phyloP scores from a whole-genome alignment of 2,113 vertebrate species.

The Bothrops jararaca region DNA sequence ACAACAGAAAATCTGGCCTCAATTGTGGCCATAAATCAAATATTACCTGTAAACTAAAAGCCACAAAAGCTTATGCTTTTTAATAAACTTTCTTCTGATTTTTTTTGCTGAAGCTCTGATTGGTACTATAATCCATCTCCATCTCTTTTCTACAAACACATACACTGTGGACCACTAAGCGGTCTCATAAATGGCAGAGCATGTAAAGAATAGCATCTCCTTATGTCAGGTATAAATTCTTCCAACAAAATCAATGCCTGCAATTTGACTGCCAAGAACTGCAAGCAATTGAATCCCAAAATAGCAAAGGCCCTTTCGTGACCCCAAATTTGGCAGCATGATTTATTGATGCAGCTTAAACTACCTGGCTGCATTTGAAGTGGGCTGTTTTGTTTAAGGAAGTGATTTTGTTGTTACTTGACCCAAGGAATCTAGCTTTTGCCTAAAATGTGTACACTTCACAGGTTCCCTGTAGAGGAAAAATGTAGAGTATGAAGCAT shows the following conservation, averaged over 20 bases:
- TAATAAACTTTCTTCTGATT: not conserved
- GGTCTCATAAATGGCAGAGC: not conserved
- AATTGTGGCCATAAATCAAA: not conserved
- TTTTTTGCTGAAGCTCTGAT: not conserved
- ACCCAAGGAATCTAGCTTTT: not conserved
- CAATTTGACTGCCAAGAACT: not conserved
- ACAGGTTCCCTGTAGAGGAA: not conserved
- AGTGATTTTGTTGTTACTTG: not conserved
- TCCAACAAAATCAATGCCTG: not conserved
- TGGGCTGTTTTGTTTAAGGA: not conserved
- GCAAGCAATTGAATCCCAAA: not conserved
- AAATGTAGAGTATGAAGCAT: not conserved
- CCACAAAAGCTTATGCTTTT: not conserved
- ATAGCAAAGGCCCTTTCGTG: not conserved
- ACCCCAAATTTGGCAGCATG: not conserved
- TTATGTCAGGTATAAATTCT: not conserved
- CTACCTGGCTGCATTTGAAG: slow-evolving; percentile 15
- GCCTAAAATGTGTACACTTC: not conserved
- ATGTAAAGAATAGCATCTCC: not conserved
- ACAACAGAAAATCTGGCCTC: not conserved
- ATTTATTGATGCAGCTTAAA: slow-evolving; percentile 6
- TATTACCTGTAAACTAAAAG: not conserved
- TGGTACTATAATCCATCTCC: not conserved
- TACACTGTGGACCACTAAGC: not conserved
- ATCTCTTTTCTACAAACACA: not conserved